These are phyloP conservation scores for Ips typographus DNA, from an alignment of 1,140 invertebrate species.

Conservation along the genomic window DNA sequence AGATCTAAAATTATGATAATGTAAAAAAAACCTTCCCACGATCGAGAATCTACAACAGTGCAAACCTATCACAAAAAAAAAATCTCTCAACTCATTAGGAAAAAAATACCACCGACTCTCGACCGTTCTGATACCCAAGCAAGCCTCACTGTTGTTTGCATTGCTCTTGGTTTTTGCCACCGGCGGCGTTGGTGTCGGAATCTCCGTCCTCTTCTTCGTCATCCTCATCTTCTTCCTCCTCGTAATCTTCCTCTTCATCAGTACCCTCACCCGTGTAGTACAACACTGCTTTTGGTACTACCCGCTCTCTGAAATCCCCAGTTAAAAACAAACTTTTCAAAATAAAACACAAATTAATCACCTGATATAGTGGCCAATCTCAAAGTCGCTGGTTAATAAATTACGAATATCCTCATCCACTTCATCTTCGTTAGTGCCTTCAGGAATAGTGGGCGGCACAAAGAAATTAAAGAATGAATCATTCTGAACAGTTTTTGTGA, in stretches of 20 bases:
- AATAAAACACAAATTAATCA: conserved; percentile 9
- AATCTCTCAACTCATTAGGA: not conserved
- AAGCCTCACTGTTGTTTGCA: conserved; percentile 47
- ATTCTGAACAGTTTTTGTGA: conserved; percentile 91
- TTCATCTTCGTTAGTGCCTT: conserved; percentile 63
- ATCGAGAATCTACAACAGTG: too few relatives aligned
- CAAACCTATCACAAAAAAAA: too few relatives aligned
- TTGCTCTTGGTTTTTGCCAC: conserved; percentile 40
- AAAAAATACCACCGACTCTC: not conserved
- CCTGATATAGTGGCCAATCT: conserved; percentile 95
- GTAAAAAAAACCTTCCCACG: too few relatives aligned
- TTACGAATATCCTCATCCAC: conserved; percentile 74
- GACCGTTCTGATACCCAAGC: conserved; percentile 6
- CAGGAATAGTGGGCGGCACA: conserved; percentile 74
- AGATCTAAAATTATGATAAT: too few relatives aligned
- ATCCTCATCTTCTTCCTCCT: conserved; percentile 58
- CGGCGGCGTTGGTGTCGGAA: conserved; percentile 28
- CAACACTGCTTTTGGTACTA: conserved; percentile 90
- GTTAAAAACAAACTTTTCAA: conserved; percentile 1
- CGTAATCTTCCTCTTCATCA: conserved; percentile 75
- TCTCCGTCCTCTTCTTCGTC: conserved; percentile 51
- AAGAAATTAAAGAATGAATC: conserved; percentile 99
- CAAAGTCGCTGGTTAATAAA: conserved; percentile 88
- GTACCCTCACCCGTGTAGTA: conserved; percentile 89
- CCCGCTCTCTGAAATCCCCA: conserved; percentile 65